Evolutionary conservation across 2,113 vertebrate species (phyloP).

Genomic region (Brienomyrus brachyistius): DNA sequence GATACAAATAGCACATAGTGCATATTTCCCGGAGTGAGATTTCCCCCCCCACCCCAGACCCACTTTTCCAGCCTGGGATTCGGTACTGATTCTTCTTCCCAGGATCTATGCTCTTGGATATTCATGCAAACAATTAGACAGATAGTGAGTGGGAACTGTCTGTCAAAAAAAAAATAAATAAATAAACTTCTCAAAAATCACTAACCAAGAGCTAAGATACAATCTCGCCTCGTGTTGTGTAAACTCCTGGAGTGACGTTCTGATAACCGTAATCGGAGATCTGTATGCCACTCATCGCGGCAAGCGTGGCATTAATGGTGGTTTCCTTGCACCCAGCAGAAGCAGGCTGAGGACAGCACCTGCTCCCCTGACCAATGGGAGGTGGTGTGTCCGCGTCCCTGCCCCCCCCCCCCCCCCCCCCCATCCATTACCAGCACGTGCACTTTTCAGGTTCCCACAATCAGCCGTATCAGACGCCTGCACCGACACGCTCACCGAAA

Average conservation of each 20-base stretch:
- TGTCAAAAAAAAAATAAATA: neutral
- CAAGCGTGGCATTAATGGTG: neutral
- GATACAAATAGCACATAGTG: neutral
- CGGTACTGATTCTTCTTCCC: neutral
- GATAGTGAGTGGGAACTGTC: neutral
- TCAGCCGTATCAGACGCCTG: neutral
- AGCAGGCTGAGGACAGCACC: neutral
- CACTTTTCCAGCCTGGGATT: neutral
- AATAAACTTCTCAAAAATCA: neutral
- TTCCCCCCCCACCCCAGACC: neutral
- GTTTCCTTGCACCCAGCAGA: neutral
- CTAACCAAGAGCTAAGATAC: neutral
- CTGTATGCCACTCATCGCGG: neutral
- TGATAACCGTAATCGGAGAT: neutral
- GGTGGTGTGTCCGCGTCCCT: neutral
- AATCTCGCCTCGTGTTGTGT: neutral
- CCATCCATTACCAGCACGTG: neutral
- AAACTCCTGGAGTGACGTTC: neutral
- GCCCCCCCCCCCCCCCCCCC: neutral
- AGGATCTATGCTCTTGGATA: neutral
- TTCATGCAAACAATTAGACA: neutral
- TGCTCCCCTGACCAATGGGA: neutral
- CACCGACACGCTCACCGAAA: conserved; percentile 18
- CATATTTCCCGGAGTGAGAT: neutral
- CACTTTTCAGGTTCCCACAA: conserved; percentile 13